Conservation (phyloP, 1,140 invertebrate species). For the Vollenhovia emeryi region DNA sequence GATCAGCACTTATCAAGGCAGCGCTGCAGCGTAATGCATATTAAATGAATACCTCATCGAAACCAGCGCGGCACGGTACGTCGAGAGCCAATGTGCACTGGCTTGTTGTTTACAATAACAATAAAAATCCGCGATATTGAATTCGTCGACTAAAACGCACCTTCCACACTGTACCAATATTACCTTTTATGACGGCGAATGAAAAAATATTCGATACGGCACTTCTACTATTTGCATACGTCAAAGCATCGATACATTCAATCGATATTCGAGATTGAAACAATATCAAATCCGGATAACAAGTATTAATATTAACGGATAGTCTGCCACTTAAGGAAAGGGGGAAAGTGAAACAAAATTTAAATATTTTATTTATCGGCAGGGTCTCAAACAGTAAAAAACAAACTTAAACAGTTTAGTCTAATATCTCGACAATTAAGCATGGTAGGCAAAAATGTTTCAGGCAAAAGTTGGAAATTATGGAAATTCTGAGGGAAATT, state of each 20-base stretch:
- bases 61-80: background rate
- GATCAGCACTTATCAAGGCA: slow-evolving; percentile 46
- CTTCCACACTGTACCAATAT: slow-evolving; percentile 32
- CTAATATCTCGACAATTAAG: too few relatives aligned
- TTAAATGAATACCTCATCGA: slow-evolving; percentile 52
- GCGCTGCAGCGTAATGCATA: slow-evolving; percentile 43
- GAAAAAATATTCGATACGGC: slow-evolving; percentile 50
- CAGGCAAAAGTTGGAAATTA: too few relatives aligned
- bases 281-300: slow-evolving; percentile 9
- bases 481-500: too few relatives aligned
- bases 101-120: slow-evolving; percentile 46
- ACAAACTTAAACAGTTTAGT: too few relatives aligned
- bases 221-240: slow-evolving; percentile 43
- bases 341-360: background rate
- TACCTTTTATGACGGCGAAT: slow-evolving; percentile 37
- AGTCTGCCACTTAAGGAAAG: slow-evolving; percentile 4
- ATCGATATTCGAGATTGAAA: slow-evolving; percentile 49
- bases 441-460: too few relatives aligned
- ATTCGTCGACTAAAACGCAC: slow-evolving; percentile 43
- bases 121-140: slow-evolving; percentile 47
- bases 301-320: slow-evolving; percentile 10
- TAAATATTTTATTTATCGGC: background rate
- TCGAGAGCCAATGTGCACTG: slow-evolving; percentile 20
- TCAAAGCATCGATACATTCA: slow-evolving; percentile 34
- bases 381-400: too few relatives aligned